Conservation (phyloP, 2,797 vertebrate species). For the Sebastes nivosus region DNA sequence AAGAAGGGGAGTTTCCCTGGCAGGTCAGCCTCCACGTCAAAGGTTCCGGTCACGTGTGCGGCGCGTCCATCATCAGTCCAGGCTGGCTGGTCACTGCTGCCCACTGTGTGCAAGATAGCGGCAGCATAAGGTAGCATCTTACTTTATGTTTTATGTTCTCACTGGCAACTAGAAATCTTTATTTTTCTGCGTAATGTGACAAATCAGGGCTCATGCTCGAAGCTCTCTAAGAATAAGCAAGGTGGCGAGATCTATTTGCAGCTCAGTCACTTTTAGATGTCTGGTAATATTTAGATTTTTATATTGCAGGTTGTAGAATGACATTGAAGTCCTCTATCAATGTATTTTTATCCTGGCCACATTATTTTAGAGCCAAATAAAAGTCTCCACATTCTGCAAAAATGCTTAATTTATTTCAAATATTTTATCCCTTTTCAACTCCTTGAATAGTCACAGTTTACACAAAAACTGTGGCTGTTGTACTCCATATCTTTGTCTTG, state of each 20-base stretch:
- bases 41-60: slow-evolving; percentile 85
- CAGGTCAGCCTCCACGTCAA: slow-evolving; percentile 92
- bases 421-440: neutral
- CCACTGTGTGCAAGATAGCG: slow-evolving; percentile 88
- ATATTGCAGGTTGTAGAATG: neutral
- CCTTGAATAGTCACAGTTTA: neutral
- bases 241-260: neutral
- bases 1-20: slow-evolving; percentile 92
- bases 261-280: neutral
- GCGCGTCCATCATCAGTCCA: slow-evolving; percentile 87
- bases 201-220: neutral
- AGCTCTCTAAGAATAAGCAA: neutral
- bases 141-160: neutral
- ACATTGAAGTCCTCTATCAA: neutral
- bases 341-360: neutral
- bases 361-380: neutral
- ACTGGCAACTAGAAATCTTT: neutral
- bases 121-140: slow-evolving; percentile 73
- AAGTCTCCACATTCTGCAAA: neutral
- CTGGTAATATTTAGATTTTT: neutral
- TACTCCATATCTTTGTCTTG: neutral
- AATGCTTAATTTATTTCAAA: neutral
- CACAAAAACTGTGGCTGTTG: neutral
- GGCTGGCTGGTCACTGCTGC: slow-evolving; percentile 93
- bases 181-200: neutral